Conservation (phyloP, 2,888 invertebrate genomes). For the Rhagonycha lutea region DNA sequence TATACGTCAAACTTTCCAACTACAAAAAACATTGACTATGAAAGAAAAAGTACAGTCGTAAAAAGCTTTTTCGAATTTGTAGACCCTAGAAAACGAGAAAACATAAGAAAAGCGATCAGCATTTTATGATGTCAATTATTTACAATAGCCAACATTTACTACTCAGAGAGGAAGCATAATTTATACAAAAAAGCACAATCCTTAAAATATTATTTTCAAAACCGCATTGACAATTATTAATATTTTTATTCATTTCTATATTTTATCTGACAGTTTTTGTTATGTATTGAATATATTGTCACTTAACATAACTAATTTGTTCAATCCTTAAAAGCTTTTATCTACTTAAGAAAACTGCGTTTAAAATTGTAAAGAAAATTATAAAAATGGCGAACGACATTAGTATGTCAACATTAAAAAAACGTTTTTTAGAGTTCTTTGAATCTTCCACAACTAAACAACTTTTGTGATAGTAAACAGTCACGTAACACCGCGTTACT, state of each 20-base stretch:
- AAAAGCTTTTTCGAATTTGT: conserved; percentile 1
- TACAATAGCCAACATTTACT: conserved; percentile 4
- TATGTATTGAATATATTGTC: neutral
- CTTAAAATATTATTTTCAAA: neutral
- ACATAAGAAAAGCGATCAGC: conserved; percentile 3
- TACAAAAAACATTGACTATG: neutral
- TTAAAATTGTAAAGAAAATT: neutral
- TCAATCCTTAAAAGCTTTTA: neutral
- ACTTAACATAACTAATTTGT: neutral
- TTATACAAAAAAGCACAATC: conserved; percentile 1
- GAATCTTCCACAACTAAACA: neutral
- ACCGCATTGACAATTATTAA: neutral
- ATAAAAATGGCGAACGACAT: neutral
- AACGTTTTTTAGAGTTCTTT: neutral
- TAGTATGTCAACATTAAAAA: neutral
- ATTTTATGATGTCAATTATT: conserved; percentile 5
- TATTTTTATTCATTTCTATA: neutral
- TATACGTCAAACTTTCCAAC: neutral
- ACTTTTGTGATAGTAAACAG: neutral
- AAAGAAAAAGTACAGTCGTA: conserved; percentile 4
- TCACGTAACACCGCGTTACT: neutral
- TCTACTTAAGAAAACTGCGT: neutral
- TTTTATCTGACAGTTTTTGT: neutral
- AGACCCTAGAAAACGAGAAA: conserved; percentile 4
- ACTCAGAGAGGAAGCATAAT: conserved; percentile 1